phyloP scores from a whole-genome alignment of 2,113 vertebrate species.

The Rhodinocichla rosea region DNA sequence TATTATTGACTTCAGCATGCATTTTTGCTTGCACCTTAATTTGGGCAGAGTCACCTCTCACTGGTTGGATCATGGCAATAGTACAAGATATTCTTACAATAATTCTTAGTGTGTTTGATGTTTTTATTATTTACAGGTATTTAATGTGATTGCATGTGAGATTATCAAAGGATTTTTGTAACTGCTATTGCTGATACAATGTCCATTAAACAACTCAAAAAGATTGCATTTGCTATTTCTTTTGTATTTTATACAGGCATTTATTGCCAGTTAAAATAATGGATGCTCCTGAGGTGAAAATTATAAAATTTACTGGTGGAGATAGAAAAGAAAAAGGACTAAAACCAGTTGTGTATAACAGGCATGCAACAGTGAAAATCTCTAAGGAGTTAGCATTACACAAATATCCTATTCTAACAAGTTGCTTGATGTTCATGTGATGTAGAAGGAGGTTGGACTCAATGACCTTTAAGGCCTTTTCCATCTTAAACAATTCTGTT shows the following conservation, averaged over 20 bases:
- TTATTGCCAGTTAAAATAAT: not conserved
- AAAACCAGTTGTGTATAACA: not conserved
- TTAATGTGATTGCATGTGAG: not conserved
- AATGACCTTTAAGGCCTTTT: not conserved
- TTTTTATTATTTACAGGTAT: not conserved
- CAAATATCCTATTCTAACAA: not conserved
- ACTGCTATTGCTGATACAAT: not conserved
- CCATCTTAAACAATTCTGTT: not conserved
- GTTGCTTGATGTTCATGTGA: not conserved
- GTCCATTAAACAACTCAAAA: not conserved
- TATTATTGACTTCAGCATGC: not conserved
- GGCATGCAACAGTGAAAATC: not conserved
- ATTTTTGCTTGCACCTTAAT: not conserved
- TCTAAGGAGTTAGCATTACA: not conserved
- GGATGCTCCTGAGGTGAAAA: not conserved
- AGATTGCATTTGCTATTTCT: not conserved
- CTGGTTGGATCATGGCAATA: not conserved
- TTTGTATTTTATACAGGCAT: not conserved
- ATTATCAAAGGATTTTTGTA: not conserved
- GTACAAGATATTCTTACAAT: not conserved
- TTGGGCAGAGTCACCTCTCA: fast-evolving
- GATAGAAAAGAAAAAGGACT: not conserved
- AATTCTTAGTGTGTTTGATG: not conserved
- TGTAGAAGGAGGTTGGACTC: not conserved
- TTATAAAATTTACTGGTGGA: not conserved